Base-by-base conservation (phyloP, 2,888 invertebrate genomes). In the Lypha dubia region DNA sequence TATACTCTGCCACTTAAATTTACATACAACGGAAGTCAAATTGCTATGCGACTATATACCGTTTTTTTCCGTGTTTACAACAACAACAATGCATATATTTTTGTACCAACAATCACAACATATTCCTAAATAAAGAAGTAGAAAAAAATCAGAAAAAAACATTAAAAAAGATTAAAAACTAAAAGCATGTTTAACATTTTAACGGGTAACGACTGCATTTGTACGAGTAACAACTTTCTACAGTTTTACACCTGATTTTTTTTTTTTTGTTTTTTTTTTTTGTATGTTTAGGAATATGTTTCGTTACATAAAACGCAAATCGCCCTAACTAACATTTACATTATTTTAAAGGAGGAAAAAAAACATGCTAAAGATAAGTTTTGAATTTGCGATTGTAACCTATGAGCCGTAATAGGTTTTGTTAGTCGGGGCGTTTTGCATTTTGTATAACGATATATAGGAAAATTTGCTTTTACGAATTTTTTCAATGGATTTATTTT, bases 11-110 rank as follows among this genome's bases (percentile, higher is more conserved):
- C 83, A 83, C 83, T 79, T 75, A 70, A 79, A 83, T 83, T 83
- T 83, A 75, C 83, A 83, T 83, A 79, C 74, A 70, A 44, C 79
- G 79, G 73, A 79, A 83, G 83, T 83, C 49, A 73, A 56, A 71
- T 58, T 71, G 44, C 65, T 24, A 17, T 28, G 46, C 46, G 35
- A 63, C 56, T 41, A 15, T 35, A 46, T 22, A 20, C 44, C 15
- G n/a, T 7, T 4, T 13, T 38, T 56, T 70, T 11, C n/a, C n/a
- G n/a, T 46, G 20, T 32, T 65, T 24, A 0, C 17, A 8, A 5
- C 20, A 60, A 71, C 17, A 28, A 53, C 9, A 41, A 7, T 6
- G 15, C 24, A 8, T 11, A 13, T 46, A 20, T 15, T 15, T 67
- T 20, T 67, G 15, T 22, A 22, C 17, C 22, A 32, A 49, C 46